Evolutionary conservation across 2,113 vertebrate genomes (phyloP).

Genomic region (Erythrolamprus reginae): DNA sequence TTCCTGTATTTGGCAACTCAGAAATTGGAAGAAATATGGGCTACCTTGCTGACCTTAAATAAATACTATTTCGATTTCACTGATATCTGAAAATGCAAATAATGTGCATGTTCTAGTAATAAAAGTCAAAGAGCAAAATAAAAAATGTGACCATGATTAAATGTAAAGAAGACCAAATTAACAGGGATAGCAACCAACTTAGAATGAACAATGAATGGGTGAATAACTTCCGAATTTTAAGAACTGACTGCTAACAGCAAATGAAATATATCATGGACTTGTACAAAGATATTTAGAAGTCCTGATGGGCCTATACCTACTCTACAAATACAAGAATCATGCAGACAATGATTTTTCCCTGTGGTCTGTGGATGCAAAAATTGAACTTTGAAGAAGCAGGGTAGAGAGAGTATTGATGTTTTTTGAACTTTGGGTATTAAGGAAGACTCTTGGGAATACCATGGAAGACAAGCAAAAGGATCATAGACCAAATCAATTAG

Average conservation of each 20-base stretch:
- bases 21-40: not conserved
- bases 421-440: not conserved
- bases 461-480: not conserved
- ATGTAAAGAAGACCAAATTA: not conserved
- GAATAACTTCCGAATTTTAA: not conserved
- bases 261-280: not conserved
- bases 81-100: not conserved
- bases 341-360: not conserved
- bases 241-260: not conserved
- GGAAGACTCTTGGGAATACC: not conserved
- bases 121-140: not conserved
- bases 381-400: not conserved
- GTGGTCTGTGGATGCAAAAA: not conserved
- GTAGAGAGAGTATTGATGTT: not conserved
- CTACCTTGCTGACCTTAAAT: not conserved
- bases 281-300: not conserved
- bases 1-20: not conserved
- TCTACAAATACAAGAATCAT: not conserved
- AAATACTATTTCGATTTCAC: not conserved
- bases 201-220: not conserved
- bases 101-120: not conserved
- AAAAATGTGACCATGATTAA: not conserved
- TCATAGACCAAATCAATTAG: not conserved
- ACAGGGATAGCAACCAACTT: not conserved
- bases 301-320: not conserved